These are phyloP conservation scores for Melanotus villosus DNA, from an alignment of 2,888 invertebrate genomes.

Conservation along the genomic window DNA sequence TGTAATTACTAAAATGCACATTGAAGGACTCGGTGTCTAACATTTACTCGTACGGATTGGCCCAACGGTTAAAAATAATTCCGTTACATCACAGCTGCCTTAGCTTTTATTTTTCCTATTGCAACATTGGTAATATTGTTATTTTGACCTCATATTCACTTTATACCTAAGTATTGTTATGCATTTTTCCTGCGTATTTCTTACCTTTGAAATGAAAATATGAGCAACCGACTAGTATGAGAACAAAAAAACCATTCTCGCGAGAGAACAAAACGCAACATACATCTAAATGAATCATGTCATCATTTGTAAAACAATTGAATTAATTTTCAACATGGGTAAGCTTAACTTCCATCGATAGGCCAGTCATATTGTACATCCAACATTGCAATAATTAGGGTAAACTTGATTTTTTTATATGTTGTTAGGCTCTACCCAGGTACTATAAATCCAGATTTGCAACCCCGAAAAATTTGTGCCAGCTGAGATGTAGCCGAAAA, in stretches of 20 bases:
- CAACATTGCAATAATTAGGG: too few species aligned
- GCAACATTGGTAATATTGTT: constrained; percentile 18
- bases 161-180: too few species aligned
- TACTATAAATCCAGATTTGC: too few species aligned
- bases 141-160: constrained; percentile 13
- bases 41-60: constrained; percentile 19
- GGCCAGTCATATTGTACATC: too few species aligned
- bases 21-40: too few species aligned
- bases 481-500: too few species aligned
- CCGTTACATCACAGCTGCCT: constrained; percentile 35
- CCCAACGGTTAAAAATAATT: constrained; percentile 24
- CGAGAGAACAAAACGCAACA: constrained; percentile 40
- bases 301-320: constrained; percentile 68
- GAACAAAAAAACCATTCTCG: constrained; percentile 23
- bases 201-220: constrained; percentile 9
- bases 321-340: constrained; percentile 69
- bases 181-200: not conserved
- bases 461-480: too few species aligned
- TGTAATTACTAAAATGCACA: too few species aligned
- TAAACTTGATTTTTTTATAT: too few species aligned
- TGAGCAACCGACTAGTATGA: constrained; percentile 9
- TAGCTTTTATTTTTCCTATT: constrained; percentile 24
- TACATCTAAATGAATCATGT: constrained; percentile 65
- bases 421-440: too few species aligned
- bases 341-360: constrained; percentile 62